A percentile compares a stretch with the other conserved stretches of the same genome.
Conservation (phyloP, 1,140 invertebrate species). For the Planococcus citri region DNA sequence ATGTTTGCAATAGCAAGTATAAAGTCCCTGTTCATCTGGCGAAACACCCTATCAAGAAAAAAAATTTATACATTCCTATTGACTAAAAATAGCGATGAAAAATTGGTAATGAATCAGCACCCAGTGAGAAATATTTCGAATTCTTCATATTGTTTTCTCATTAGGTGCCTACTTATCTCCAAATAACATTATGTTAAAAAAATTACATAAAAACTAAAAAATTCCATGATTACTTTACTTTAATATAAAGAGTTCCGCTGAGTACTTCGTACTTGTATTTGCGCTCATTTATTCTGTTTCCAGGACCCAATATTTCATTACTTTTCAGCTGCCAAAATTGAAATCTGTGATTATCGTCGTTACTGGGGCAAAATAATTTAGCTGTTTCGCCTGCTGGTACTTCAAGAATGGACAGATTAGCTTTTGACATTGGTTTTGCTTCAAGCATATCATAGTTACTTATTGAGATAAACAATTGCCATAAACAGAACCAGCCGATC, state of each 20-base stretch:
- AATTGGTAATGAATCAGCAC: too few species aligned
- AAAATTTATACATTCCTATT: background rate
- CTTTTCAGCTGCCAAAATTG: constrained; percentile 51
- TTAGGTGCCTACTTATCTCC: too few species aligned
- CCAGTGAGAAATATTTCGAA: too few species aligned
- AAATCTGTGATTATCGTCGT: constrained; percentile 49
- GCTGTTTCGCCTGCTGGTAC: constrained; percentile 44
- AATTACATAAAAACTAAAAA: background rate
- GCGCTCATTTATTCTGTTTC: constrained; percentile 42
- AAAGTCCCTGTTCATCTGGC: constrained; percentile 44
- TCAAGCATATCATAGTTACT: background rate
- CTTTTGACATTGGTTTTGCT: background rate
- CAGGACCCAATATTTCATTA: constrained; percentile 45
- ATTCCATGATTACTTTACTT: constrained; percentile 34
- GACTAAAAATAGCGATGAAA: too few species aligned
- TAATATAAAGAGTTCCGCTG: constrained; percentile 48
- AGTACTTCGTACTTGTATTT: constrained; percentile 58
- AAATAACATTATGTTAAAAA: background rate
- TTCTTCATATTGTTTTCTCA: too few species aligned
- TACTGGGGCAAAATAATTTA: constrained; percentile 47
- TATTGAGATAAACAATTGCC: background rate
- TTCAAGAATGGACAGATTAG: constrained; percentile 31
- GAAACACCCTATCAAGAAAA: constrained; percentile 39
- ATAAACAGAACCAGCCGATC: constrained; percentile 10
- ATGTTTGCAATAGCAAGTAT: constrained; percentile 48